Percentiles rank a stretch among this genome's conserved stretches.
Conservation (phyloP, 2,888 invertebrate species). For the Proisotoma minuta region DNA sequence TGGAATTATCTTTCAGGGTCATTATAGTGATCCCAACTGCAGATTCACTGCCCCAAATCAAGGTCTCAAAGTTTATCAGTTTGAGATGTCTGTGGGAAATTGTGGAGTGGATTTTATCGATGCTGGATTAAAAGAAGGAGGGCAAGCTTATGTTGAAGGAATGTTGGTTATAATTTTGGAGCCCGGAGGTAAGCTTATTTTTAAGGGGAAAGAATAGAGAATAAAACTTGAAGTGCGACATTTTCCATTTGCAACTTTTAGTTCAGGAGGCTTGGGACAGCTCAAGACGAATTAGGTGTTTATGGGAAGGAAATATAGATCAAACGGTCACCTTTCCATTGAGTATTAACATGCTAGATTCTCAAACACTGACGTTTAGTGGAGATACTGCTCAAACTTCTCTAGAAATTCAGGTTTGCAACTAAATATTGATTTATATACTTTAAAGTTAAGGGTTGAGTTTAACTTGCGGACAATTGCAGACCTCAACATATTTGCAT, state of each 20-base stretch:
- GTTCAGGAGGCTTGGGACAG: constrained; percentile 70
- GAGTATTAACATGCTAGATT: constrained; percentile 72
- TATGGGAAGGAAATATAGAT: constrained; percentile 75
- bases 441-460: neutral
- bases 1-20: constrained; percentile 57
- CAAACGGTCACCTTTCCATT: constrained; percentile 70
- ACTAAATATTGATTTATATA: too few species aligned
- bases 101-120: constrained; percentile 76
- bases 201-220: neutral
- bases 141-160: constrained; percentile 68
- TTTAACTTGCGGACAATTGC: too few species aligned
- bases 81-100: constrained; percentile 68
- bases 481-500: too few species aligned
- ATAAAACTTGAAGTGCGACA: neutral
- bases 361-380: constrained; percentile 75
- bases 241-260: neutral
- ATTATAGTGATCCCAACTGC: constrained; percentile 64
- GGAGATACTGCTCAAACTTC: constrained; percentile 78
- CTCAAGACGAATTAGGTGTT: constrained; percentile 68
- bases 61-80: constrained; percentile 64
- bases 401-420: constrained; percentile 65
- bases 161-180: constrained; percentile 43
- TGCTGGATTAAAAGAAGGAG: constrained; percentile 66
- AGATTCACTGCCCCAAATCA: constrained; percentile 69
- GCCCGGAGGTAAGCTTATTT: constrained; percentile 51